Base-by-base conservation (phyloP, 2,888 invertebrate genomes). In the Eumacrocentrus americanus region DNA sequence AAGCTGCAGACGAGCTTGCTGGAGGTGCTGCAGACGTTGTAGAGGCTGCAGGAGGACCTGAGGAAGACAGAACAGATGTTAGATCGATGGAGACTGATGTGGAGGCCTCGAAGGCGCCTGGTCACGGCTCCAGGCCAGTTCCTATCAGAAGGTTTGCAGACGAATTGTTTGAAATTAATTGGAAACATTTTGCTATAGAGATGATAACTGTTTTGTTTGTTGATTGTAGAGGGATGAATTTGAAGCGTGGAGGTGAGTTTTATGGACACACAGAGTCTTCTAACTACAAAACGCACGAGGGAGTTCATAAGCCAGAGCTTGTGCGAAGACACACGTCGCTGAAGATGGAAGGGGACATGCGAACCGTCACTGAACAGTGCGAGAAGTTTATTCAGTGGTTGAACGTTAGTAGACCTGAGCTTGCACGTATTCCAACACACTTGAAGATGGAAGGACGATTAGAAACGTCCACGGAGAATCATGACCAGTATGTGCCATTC, bases 361-460 rank as follows among this genome's bases (percentile, higher is more conserved):
- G 77, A 12, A 77, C 79, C 9, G 80, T 78, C 68, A 84, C 84
- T 42, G 85, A 85, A 68, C 83, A 81, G 66, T 77, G 81, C 55
- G 83, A 83, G 35, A 81, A 84, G 66, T 80, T 75, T 65, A 76
- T 79, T 48, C 72, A 66, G 14, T 79, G 77, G 76, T 60, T 78
- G 11, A 75, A 77, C 65, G 78, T 75, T 44, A 76, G 68, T 20
- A 80, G 84, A 22, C 82, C 83, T n/a, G 80, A 81, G 37, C 72
- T 82, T 4, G 75, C 74, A 48, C 82, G 83, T 29, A 56, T 76
- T 11, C 76, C 81, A 1, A 81, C 83, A 0, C 81, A 84, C 68
- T 73, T 85, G 20, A 82, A 82, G 62, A 75, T 85, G 38, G 84
- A 85, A 71, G 84, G 85, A 37, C 83, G 83, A 35, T 66, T 84